Conservation (phyloP, 2,888 invertebrate genomes). For the Drosophila birchii region DNA sequence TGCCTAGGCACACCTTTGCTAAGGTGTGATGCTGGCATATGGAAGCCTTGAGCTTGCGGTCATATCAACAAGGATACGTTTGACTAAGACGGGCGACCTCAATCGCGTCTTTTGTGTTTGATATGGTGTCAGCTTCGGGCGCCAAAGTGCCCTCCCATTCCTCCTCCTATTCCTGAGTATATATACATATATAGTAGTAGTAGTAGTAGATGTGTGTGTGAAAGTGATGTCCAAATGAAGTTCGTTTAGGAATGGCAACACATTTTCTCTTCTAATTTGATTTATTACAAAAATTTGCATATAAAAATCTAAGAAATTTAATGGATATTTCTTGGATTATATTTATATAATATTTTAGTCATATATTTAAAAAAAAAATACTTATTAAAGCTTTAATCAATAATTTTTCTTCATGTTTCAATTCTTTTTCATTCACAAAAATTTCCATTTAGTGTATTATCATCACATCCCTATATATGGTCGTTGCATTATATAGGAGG, state of each 20-base stretch:
- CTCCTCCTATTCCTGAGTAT: not conserved
- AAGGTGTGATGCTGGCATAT: constrained; percentile 37
- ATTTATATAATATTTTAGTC: not conserved
- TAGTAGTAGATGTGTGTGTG: too few species aligned
- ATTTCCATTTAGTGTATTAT: not conserved
- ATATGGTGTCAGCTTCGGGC: constrained; percentile 61
- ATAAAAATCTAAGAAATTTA: not conserved
- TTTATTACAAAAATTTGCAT: not conserved
- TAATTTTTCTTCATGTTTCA: too few species aligned
- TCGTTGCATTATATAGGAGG: not conserved
- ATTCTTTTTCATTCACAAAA: not conserved
- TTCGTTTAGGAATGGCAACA: not conserved
- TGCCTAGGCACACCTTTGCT: constrained; percentile 4
- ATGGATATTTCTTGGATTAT: not conserved
- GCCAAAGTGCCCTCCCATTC: constrained; percentile 2
- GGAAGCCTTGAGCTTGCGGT: constrained; percentile 46
- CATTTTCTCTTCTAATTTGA: not conserved
- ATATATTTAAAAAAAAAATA: not conserved
- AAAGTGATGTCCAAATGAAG: too few species aligned
- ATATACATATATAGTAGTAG: not conserved
- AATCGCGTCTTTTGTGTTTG: constrained; percentile 57
- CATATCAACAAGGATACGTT: constrained; percentile 40
- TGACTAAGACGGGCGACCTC: constrained; percentile 41
- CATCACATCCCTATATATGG: not conserved
- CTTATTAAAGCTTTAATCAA: not conserved